Evolutionary conservation across 2,113 vertebrate genomes (phyloP), one percentile per base, ranked within the genome.

Genomic region (Hemicordylus capensis): DNA sequence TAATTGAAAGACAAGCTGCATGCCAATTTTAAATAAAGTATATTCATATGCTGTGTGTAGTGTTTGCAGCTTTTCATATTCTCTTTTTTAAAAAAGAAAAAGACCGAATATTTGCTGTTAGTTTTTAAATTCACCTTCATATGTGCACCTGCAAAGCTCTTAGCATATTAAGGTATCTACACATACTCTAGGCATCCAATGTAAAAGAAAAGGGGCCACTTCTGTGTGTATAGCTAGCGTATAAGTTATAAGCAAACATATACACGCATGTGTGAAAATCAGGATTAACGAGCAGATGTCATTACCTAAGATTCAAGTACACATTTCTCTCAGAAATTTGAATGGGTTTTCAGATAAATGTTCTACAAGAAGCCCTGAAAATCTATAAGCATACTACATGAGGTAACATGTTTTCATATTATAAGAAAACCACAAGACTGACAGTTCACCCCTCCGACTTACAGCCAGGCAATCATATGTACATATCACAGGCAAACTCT

Each of bases 1-100:
- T 87, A 92, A 92, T 91, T 93, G 93, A 94, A 93, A 54, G 85
- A 73, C 89, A 76, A 58, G 91, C 89, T 93, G 92, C 85, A 92
- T 88, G 91, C 91, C 91, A 86, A 89, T 88, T 85, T 85, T 77
- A 85, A 85, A 85, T 85, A 85, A 78, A 77, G 37, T 34, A 2
- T 76, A 77, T 46, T 85, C 75, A 58, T 85, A 77, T 85, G 83
- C 73, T 70, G 74, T 63, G 67, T 87, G 24, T 54, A 82, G 11
- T 79, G 66, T 72, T 84, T 73, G 31, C 59, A 69, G 46, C 11
- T 6, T 75, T 83, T 69, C 82, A 75, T 3, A 3, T 0, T 85
- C 64, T 81, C 87, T 88, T 88, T 83, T 88, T 91, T 87, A 73
- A 67, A 87, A n/a, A n/a, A n/a, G n/a, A n/a, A 67, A 87, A 75